Evolutionary conservation across 2,113 vertebrate species (phyloP), one percentile per base, ranked within the genome.

Genomic region (Australoheros scitulus): DNA sequence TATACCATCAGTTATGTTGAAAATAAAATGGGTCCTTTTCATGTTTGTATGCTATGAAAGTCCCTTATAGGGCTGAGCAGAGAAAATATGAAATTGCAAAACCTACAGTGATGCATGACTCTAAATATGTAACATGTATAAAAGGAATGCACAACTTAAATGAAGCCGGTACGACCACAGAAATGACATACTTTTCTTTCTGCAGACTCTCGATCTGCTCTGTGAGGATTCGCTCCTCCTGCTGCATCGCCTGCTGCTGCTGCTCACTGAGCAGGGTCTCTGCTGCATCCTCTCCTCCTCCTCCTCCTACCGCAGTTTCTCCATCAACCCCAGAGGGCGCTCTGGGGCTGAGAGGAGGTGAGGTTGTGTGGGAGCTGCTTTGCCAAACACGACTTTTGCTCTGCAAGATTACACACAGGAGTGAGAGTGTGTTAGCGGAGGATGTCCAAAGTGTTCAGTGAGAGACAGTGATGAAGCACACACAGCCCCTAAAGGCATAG

Each of bases 181-280:
- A 36, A 80, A 38, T n/a, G 2, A n/a, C 97, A 90, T 91, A 99
- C 98, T 98, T 99, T 87, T 99, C 97, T 83, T 98, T 98, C 95
- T 99, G 97, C 56, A 99, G 93, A 89, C 91, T 98, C 92, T 99
- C 98, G 0, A 98, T 98, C 94, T 99, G 97, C 87, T 98, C 96
- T 0, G 96, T 96, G 82, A 99, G 94, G 52, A 97, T 97, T 79
- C 94, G 94, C 90, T 99, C 98, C 88, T 99, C 98, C 86, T 97
- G 97, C 93, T 97, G 97, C 97, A 99, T 97, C 11, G 95, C 97
- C 2, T 93, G 94, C 75, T 98, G 96, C 91, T 99, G 97, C 92
- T 97, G 97, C 76, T 98, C 97, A 0, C 94, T 96, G 61, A 96
- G 79, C 2, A 96, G 95, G 1, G 93, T 79, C 78, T 97, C 98